phyloP scores from a whole-genome alignment of 2,888 invertebrate species.

The Onthophagus sagittarius region DNA sequence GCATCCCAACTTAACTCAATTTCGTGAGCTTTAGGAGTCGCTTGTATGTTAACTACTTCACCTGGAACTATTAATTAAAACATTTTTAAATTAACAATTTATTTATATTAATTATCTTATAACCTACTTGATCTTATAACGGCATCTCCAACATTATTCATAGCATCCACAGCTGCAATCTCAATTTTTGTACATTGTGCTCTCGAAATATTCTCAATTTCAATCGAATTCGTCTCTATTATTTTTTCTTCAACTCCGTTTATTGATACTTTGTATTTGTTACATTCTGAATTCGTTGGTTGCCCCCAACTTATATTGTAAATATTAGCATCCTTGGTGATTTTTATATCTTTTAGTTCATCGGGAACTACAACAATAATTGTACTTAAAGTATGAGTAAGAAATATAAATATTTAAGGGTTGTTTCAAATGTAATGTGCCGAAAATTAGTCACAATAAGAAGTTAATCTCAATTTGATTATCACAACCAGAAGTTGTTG shows the following conservation, averaged over 20 bases:
- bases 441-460: too few relatives aligned
- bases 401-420: too few relatives aligned
- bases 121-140: constrained; percentile 10
- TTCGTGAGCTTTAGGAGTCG: not conserved
- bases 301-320: not conserved
- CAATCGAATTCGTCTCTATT: not conserved
- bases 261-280: not conserved
- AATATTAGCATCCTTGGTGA: not conserved
- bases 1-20: constrained; percentile 20
- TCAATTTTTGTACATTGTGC: constrained; percentile 8
- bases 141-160: constrained; percentile 4
- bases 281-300: not conserved
- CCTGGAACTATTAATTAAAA: constrained; percentile 22
- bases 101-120: not conserved
- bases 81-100: not conserved
- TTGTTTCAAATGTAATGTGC: too few relatives aligned
- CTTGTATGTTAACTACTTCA: constrained; percentile 16
- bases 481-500: too few relatives aligned
- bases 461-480: too few relatives aligned
- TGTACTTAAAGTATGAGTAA: too few relatives aligned
- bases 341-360: not conserved
- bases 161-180: constrained; percentile 1
- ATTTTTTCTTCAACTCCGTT: not conserved
- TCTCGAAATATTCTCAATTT: not conserved
- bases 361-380: not conserved